phyloP scores from a whole-genome alignment of 1,140 invertebrate species.

The Berghia stephanieae region DNA sequence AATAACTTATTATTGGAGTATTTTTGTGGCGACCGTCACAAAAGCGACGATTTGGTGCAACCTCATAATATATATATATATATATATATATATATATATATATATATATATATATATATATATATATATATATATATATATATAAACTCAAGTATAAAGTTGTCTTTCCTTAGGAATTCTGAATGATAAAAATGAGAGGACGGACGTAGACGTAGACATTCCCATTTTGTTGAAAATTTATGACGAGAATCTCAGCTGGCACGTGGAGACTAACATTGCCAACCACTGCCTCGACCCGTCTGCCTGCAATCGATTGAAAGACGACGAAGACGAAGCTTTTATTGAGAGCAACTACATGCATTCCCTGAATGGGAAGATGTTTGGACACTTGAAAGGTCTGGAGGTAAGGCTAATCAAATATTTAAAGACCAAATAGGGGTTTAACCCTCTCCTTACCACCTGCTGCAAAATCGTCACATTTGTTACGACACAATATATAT shows the following conservation, averaged over 20 bases:
- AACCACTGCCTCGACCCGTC: not conserved
- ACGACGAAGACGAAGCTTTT: not conserved
- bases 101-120: no score
- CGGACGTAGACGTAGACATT: not conserved
- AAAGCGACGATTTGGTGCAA: no score
- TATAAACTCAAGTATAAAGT: no score
- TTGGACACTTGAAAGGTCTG: not conserved
- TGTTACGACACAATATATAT: no score
- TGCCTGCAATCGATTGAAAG: not conserved
- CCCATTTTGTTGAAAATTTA: not conserved
- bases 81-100: no score
- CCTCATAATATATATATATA: no score
- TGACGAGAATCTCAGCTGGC: slow-evolving; percentile 3
- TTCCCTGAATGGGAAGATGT: not conserved
- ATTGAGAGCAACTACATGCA: slow-evolving; percentile 11
- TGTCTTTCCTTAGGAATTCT: not conserved
- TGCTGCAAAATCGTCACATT: no score
- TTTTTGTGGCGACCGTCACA: no score
- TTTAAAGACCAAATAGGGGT: no score
- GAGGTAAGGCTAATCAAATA: no score
- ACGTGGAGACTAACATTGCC: not conserved
- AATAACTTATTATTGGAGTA: no score
- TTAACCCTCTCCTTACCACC: not conserved
- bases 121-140: no score
- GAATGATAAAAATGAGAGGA: not conserved